These are phyloP conservation scores for Mizuhopecten yessoensis DNA, from an alignment of 1,140 invertebrate genomes.

Conservation along the genomic window DNA sequence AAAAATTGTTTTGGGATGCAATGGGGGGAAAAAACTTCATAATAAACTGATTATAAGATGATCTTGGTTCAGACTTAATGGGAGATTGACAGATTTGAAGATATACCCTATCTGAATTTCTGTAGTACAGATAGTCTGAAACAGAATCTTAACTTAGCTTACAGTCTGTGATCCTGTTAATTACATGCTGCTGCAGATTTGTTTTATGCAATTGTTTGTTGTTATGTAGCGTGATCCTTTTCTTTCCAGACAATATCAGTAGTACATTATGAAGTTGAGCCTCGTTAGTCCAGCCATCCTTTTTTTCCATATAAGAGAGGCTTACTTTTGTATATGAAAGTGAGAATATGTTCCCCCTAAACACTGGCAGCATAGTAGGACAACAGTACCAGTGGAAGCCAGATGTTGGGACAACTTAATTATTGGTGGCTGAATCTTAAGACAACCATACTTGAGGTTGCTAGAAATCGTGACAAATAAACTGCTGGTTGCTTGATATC, in stretches of 20 bases:
- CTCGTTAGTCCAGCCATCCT: not conserved
- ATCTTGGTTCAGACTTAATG: not conserved
- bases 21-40: no score
- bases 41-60: not conserved
- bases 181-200: not conserved
- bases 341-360: no score
- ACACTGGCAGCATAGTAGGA: not conserved
- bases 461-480: not conserved
- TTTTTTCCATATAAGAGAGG: not conserved
- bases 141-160: no score
- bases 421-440: not conserved
- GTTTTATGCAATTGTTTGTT: not conserved
- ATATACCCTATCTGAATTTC: no score
- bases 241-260: no score
- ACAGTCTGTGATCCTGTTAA: not conserved
- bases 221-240: not conserved
- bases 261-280: not conserved
- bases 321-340: no score
- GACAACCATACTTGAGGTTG: not conserved
- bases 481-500: not conserved
- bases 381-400: not conserved
- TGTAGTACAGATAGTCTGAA: not conserved
- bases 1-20: no score
- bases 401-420: not conserved
- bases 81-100: not conserved